Evolutionary conservation across 2,797 vertebrate genomes (phyloP).

Genomic region (Moxostoma hubbsi): DNA sequence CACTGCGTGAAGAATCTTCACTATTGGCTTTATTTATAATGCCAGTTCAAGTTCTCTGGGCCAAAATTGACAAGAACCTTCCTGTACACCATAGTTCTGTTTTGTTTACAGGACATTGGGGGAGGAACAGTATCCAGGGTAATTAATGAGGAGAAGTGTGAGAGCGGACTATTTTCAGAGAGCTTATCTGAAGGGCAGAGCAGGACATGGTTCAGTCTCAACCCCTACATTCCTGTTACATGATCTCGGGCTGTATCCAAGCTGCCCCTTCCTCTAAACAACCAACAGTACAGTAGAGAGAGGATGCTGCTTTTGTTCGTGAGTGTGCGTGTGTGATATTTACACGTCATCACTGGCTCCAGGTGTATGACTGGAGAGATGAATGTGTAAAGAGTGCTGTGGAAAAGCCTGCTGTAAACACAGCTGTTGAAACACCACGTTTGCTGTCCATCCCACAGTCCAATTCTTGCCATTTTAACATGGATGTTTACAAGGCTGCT

Average conservation of each 20-base stretch:
- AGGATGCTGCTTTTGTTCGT: constrained; percentile 3
- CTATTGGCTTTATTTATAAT: constrained; percentile 10
- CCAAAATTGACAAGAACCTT: constrained; percentile 39
- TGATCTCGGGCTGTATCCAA: constrained; percentile 21
- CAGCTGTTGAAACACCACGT: constrained; percentile 32
- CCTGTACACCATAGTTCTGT: constrained; percentile 43
- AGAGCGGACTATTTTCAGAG: constrained; percentile 43
- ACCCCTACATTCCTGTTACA: constrained; percentile 40
- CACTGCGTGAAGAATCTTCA: constrained; percentile 6
- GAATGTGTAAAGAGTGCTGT: constrained; percentile 16
- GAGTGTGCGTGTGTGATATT: constrained; percentile 14
- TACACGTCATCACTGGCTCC: constrained; percentile 19
- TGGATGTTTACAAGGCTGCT: neutral
- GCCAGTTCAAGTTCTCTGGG: neutral
- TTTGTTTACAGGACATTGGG: constrained; percentile 44
- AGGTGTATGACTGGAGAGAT: constrained; percentile 40
- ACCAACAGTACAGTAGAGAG: neutral
- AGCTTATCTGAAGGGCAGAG: constrained; percentile 49
- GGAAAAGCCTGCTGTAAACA: constrained; percentile 18
- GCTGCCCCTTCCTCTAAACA: neutral
- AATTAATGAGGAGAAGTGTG: constrained; percentile 44
- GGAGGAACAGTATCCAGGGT: constrained; percentile 44
- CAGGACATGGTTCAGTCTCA: constrained; percentile 25
- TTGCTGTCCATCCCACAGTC: constrained; percentile 9
- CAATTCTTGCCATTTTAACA: neutral